Evolutionary conservation across 1,140 invertebrate genomes (phyloP).

Genomic region (Cydia strobilella): DNA sequence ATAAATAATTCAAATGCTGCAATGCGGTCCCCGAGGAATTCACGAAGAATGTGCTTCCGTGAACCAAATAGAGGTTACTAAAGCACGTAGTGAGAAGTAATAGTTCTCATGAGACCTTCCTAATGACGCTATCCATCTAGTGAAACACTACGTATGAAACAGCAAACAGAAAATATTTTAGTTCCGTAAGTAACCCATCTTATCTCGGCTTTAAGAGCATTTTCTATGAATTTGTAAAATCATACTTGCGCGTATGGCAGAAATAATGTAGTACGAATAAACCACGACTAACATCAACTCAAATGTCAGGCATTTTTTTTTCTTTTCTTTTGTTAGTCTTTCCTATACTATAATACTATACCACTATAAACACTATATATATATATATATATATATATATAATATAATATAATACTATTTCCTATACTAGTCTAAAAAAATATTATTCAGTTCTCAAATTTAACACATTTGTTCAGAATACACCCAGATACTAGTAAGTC

Average conservation of each 20-base stretch:
- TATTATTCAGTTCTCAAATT: neutral
- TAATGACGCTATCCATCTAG: slow-evolving; percentile 28
- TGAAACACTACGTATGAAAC: slow-evolving; percentile 17
- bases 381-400: too few species aligned
- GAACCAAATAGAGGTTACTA: slow-evolving; percentile 39
- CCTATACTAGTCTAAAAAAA: neutral
- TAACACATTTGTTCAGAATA: neutral
- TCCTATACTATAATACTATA: too few species aligned
- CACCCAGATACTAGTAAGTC: neutral
- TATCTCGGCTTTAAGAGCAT: neutral
- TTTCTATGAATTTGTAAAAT: slow-evolving; percentile 9
- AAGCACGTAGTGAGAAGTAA: slow-evolving; percentile 41
- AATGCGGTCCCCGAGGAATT: slow-evolving; percentile 67
- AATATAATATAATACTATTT: too few species aligned
- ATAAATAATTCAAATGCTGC: slow-evolving; percentile 77
- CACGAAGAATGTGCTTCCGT: slow-evolving; percentile 55
- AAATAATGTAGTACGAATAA: neutral
- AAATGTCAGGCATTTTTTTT: neutral
- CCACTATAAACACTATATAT: too few species aligned
- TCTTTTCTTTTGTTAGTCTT: neutral
- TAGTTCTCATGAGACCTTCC: slow-evolving; percentile 40
- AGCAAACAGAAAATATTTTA: slow-evolving; percentile 31
- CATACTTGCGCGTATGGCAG: neutral
- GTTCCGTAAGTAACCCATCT: slow-evolving; percentile 13
- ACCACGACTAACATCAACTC: too few species aligned